Evolutionary conservation across 2,888 invertebrate species (phyloP).

Genomic region (Drosophila emarginata): DNA sequence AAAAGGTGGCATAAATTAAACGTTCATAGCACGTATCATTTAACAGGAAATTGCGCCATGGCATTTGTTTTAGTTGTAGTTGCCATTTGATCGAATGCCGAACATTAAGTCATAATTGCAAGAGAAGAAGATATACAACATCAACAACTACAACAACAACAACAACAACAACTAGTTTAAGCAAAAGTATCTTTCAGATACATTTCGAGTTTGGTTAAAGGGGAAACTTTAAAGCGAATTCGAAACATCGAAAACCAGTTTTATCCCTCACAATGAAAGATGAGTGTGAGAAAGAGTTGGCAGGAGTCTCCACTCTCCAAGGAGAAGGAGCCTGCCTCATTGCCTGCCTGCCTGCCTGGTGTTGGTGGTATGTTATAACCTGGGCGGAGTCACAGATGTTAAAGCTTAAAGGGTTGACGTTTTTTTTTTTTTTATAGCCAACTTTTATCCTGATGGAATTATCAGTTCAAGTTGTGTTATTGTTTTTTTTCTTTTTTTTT

Average conservation of each 20-base stretch:
- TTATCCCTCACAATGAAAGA: slow-evolving; percentile 34
- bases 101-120: slow-evolving; percentile 74
- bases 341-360: slow-evolving; percentile 23
- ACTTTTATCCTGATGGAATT: slow-evolving; percentile 46
- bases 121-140: too few relatives aligned
- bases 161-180: background rate
- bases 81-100: slow-evolving; percentile 55
- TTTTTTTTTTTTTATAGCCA: background rate
- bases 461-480: slow-evolving; percentile 43
- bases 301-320: slow-evolving; percentile 12
- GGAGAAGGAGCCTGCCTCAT: slow-evolving; percentile 28
- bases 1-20: slow-evolving; percentile 76
- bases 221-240: slow-evolving; percentile 48
- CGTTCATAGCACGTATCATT: slow-evolving; percentile 66
- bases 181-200: slow-evolving; percentile 64
- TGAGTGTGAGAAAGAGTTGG: slow-evolving; percentile 30
- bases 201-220: slow-evolving; percentile 58
- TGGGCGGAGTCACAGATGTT: slow-evolving; percentile 60
- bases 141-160: background rate
- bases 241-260: slow-evolving; percentile 70
- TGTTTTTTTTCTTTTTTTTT: background rate
- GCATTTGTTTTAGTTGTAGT: slow-evolving; percentile 7
- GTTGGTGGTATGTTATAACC: slow-evolving; percentile 28
- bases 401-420: slow-evolving; percentile 26
- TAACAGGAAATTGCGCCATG: slow-evolving; percentile 70